Percentiles rank a stretch among this genome's conserved stretches.
Evolutionary conservation across 2,797 vertebrate species (phyloP).

Genomic region (Fistularia tabacaria): DNA sequence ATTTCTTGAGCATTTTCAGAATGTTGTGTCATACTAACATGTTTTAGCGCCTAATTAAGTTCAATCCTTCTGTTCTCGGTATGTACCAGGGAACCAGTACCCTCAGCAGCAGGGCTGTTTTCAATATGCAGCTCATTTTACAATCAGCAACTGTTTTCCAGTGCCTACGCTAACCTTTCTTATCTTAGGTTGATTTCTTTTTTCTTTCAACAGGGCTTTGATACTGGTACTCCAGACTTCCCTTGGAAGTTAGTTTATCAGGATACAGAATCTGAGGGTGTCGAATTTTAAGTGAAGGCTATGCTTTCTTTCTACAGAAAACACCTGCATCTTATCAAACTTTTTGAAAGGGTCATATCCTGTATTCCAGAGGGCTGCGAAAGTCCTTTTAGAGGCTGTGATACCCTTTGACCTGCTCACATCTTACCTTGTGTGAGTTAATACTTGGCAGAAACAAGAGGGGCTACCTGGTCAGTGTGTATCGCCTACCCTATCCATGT

Average conservation of each 20-base stretch:
- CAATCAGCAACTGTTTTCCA: conserved; percentile 54
- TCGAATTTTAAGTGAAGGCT: conserved; percentile 57
- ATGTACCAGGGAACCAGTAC: conserved; percentile 31
- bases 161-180: conserved; percentile 46
- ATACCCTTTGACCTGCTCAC: conserved; percentile 51
- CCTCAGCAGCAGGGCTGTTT: conserved; percentile 47
- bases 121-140: conserved; percentile 36
- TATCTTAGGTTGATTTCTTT: conserved; percentile 42
- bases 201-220: conserved; percentile 40
- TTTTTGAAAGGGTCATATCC: conserved; percentile 47
- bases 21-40: too few species aligned
- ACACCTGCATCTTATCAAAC: conserved; percentile 71
- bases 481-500: conserved; percentile 29
- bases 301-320: conserved; percentile 56
- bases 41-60: conserved; percentile 14
- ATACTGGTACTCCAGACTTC: conserved; percentile 42
- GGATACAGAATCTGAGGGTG: conserved; percentile 39
- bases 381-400: conserved; percentile 52
- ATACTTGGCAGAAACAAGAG: conserved; percentile 45
- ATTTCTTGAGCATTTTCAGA: too few species aligned
- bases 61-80: conserved; percentile 39
- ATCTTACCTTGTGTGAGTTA: conserved; percentile 47
- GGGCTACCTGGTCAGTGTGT: conserved; percentile 41
- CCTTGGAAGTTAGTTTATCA: conserved; percentile 55
- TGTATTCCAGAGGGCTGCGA: conserved; percentile 23